Conservation (phyloP, 2,113 vertebrate species). For the Malaclemys terrapin region DNA sequence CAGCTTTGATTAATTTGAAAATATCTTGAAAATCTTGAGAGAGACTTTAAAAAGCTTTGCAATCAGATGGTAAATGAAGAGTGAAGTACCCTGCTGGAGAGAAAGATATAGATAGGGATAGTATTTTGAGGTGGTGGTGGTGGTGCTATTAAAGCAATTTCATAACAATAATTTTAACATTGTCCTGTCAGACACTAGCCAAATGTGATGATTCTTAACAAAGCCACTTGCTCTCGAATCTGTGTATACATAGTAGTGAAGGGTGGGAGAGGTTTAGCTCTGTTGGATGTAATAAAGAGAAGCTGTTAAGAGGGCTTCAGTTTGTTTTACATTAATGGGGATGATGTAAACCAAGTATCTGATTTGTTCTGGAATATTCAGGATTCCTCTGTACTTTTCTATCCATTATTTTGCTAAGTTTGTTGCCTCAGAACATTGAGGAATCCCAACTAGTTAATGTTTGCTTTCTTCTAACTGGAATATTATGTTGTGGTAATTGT, state of each 20-base stretch:
- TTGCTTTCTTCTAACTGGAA: conserved; percentile 53
- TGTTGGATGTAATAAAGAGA: conserved; percentile 46
- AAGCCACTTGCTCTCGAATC: conserved; percentile 22
- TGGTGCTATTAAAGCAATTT: accelerated
- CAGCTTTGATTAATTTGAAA: not conserved
- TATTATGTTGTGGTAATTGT: conserved; percentile 31
- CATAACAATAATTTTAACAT: not conserved
- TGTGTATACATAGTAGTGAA: conserved; percentile 37
- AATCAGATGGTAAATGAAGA: not conserved
- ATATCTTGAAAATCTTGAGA: accelerated
- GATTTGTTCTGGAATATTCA: conserved; percentile 51
- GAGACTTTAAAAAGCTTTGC: not conserved
- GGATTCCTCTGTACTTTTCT: conserved; percentile 22
- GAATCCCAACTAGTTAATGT: conserved; percentile 18
- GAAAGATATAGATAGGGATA: not conserved
- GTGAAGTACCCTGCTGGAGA: accelerated
- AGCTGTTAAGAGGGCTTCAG: conserved; percentile 41
- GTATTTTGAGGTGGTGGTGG: not conserved
- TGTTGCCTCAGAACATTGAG: conserved; percentile 10
- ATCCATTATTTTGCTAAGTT: conserved; percentile 56
- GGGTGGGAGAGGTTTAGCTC: conserved; percentile 60
- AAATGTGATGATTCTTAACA: not conserved
- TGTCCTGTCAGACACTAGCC: accelerated
- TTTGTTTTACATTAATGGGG: not conserved
- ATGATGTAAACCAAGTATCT: not conserved